Conservation (phyloP, 1,140 invertebrate genomes). For the Branchinecta lindahli region DNA sequence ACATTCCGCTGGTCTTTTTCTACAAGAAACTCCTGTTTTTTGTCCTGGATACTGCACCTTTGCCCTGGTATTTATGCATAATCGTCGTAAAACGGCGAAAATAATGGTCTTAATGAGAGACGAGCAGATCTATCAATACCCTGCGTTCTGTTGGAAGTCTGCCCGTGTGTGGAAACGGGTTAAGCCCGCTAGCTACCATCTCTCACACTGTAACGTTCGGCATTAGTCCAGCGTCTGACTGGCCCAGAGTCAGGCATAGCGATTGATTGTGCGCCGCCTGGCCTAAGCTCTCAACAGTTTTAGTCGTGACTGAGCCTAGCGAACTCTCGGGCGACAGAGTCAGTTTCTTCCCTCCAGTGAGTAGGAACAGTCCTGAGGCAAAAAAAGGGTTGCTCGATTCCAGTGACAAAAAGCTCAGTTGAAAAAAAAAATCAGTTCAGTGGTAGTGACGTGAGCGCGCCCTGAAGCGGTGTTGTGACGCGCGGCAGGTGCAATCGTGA, state of each 20-base stretch:
- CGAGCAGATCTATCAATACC: no score
- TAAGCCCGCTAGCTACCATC: background rate
- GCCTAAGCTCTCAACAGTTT: background rate
- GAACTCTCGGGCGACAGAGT: background rate
- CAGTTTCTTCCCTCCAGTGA: background rate
- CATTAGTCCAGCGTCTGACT: background rate
- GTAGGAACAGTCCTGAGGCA: background rate
- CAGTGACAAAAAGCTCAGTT: no score
- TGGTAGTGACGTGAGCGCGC: no score
- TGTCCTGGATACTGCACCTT: no score
- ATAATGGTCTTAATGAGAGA: no score
- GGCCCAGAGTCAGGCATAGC: background rate
- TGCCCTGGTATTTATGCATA: no score
- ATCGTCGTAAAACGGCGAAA: no score
- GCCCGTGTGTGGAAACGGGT: background rate
- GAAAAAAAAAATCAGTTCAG: no score
- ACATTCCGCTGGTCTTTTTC: no score
- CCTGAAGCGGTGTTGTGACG: no score
- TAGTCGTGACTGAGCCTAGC: background rate
- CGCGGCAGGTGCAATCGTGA: no score
- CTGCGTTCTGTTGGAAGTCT: background rate
- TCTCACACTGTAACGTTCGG: background rate
- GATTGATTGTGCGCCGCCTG: constrained; percentile 7
- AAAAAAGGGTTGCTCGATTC: background rate
- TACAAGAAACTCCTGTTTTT: no score